Evolutionary conservation across 2,113 vertebrate species (phyloP).

Genomic region (Phalacrocorax carbo): DNA sequence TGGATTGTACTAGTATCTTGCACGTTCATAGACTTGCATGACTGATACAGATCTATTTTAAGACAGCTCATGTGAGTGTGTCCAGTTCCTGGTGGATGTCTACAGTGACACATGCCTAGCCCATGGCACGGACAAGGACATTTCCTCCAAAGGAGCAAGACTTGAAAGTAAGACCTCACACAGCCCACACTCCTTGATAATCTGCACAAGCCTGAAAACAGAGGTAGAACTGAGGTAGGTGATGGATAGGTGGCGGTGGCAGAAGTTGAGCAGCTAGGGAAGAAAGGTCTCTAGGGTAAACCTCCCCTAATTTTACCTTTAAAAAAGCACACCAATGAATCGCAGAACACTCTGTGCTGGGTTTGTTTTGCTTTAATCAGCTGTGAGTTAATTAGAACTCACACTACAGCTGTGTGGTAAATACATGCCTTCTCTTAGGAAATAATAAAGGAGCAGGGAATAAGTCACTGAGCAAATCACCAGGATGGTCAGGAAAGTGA

Average conservation of each 20-base stretch:
- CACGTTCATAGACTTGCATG: not conserved
- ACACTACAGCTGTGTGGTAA: not conserved
- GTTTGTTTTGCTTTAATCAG: not conserved
- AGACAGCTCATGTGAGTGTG: not conserved
- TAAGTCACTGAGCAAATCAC: not conserved
- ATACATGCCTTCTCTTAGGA: not conserved
- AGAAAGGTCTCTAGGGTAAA: not conserved
- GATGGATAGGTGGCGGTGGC: not conserved
- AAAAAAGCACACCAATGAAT: not conserved
- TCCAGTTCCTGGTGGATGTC: not conserved
- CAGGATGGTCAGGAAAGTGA: not conserved
- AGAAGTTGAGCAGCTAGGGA: not conserved
- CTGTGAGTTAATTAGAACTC: not conserved
- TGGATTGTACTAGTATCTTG: not conserved
- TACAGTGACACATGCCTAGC: not conserved
- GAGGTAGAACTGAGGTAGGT: not conserved
- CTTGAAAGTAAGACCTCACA: not conserved
- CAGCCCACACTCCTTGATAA: not conserved
- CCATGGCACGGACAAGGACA: not conserved
- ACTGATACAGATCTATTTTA: not conserved
- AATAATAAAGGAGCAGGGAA: not conserved
- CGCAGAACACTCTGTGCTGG: not conserved
- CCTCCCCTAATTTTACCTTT: not conserved
- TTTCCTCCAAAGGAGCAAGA: not conserved
- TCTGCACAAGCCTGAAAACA: not conserved